Conservation (phyloP, 2,797 vertebrate genomes). For the Neosilurus hyrtlii region DNA sequence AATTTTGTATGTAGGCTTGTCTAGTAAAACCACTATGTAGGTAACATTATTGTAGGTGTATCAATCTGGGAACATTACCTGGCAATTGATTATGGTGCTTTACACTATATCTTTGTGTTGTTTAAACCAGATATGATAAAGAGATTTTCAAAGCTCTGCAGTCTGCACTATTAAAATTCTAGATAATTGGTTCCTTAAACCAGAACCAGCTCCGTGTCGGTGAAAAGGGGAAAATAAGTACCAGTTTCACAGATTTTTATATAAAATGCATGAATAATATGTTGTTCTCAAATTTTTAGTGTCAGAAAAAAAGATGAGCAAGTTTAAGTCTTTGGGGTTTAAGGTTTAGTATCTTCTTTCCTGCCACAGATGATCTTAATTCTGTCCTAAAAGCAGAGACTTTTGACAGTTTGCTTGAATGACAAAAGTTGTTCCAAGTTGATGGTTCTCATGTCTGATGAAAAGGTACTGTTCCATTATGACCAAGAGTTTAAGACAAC, state of each 20-base stretch:
- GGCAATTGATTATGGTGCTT: not conserved
- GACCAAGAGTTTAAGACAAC: conserved; percentile 23
- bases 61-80: not conserved
- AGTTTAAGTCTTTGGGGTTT: not conserved
- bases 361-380: conserved; percentile 48
- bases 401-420: not conserved
- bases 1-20: not conserved
- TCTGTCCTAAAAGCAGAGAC: not conserved
- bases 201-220: conserved; percentile 11
- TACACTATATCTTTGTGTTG: not conserved
- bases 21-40: no score
- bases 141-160: not conserved
- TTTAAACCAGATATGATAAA: not conserved
- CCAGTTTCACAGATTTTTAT: not conserved
- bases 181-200: not conserved
- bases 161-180: not conserved
- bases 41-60: not conserved
- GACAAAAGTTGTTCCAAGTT: not conserved
- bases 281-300: not conserved
- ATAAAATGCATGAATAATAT: not conserved
- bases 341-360: not conserved
- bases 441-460: not conserved
- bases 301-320: not conserved
- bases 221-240: not conserved
- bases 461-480: conserved; percentile 2